Conservation (phyloP, 2,797 vertebrate species). For the Chelmon rostratus region DNA sequence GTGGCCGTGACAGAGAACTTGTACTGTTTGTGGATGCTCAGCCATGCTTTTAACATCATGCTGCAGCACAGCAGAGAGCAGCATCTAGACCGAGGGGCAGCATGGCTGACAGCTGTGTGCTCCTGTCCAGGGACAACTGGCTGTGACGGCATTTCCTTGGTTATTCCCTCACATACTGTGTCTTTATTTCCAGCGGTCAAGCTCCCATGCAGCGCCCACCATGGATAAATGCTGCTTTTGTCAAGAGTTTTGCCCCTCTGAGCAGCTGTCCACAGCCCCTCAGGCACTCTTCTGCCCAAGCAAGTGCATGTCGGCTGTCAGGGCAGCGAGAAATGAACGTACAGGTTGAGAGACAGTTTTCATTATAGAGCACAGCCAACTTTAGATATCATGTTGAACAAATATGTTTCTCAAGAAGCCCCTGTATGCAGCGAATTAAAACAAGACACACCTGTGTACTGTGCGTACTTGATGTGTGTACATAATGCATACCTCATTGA, state of each 20-base stretch:
- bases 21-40: conserved; percentile 30
- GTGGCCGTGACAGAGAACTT: neutral
- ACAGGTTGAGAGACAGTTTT: conserved; percentile 64
- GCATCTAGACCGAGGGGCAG: conserved; percentile 44
- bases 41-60: conserved; percentile 14
- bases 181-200: conserved; percentile 84
- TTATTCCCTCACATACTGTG: conserved; percentile 79
- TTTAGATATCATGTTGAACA: conserved; percentile 40
- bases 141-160: conserved; percentile 78
- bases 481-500: conserved; percentile 59
- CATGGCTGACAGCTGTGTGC: conserved; percentile 76
- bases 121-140: conserved; percentile 71
- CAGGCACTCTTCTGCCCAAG: conserved; percentile 59
- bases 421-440: conserved; percentile 46
- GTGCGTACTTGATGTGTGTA: conserved; percentile 57
- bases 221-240: conserved; percentile 86
- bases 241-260: conserved; percentile 72
- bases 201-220: conserved; percentile 69
- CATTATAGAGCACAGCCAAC: conserved; percentile 42
- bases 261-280: conserved; percentile 80
- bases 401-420: conserved; percentile 39
- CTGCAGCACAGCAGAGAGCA: conserved; percentile 53
- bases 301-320: conserved; percentile 67
- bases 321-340: conserved; percentile 45
- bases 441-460: conserved; percentile 63